phyloP scores from a whole-genome alignment of 2,113 vertebrate species.

The Reinhardtius hippoglossoides region DNA sequence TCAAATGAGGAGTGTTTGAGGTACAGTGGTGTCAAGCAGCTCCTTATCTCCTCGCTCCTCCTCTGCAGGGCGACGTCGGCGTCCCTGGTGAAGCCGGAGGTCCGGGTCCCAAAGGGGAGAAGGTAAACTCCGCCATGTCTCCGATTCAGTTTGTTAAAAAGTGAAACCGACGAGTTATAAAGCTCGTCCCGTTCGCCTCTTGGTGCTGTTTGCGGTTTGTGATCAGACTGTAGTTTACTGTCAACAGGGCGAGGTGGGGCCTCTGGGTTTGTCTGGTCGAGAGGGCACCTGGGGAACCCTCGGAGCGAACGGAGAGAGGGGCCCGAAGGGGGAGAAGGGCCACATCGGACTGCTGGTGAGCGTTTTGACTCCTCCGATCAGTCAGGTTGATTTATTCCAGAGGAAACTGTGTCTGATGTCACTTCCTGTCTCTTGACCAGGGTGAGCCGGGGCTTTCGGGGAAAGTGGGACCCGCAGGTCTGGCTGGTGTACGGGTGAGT shows the following conservation, averaged over 20 bases:
- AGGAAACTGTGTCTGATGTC: slow-evolving; percentile 1
- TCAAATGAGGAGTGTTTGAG: no score
- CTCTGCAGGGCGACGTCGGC: slow-evolving; percentile 78
- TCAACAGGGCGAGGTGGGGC: slow-evolving; percentile 84
- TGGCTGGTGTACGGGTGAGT: slow-evolving; percentile 81
- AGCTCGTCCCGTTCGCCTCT: background rate
- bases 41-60: background rate
- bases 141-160: background rate
- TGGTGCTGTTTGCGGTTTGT: background rate
- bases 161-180: background rate
- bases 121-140: slow-evolving; percentile 72
- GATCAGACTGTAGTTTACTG: slow-evolving; percentile 21
- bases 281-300: slow-evolving; percentile 82
- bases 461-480: slow-evolving; percentile 79
- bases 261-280: slow-evolving; percentile 78
- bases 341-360: slow-evolving; percentile 84
- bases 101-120: slow-evolving; percentile 80
- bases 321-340: slow-evolving; percentile 78
- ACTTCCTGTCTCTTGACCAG: slow-evolving; percentile 67
- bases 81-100: slow-evolving; percentile 81
- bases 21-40: no score
- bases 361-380: background rate
- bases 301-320: slow-evolving; percentile 86
- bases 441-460: slow-evolving; percentile 85
- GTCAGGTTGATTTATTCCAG: background rate